Conservation (phyloP, 1,140 invertebrate species). For the Anoplolepis gracilipes region DNA sequence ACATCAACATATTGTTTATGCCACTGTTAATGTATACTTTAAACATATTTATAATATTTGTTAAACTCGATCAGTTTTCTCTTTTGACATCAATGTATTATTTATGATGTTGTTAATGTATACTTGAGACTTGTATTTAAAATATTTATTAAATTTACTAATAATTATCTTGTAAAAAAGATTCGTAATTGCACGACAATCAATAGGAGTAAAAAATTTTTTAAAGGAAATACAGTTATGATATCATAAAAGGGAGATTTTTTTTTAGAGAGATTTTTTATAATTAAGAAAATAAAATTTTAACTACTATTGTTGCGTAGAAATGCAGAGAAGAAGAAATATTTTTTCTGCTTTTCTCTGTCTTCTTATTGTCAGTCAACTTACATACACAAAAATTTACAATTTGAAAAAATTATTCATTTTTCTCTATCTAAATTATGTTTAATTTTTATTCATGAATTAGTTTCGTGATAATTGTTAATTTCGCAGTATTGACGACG, state of each 20-base stretch:
- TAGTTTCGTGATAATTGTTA: neutral
- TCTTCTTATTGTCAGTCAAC: neutral
- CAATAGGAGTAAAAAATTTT: neutral
- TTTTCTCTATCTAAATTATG: neutral
- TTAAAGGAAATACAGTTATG: neutral
- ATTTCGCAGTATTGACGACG: neutral
- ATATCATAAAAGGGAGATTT: too few relatives aligned
- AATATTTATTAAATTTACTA: neutral
- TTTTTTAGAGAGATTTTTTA: too few relatives aligned
- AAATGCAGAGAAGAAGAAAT: neutral
- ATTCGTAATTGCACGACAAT: neutral
- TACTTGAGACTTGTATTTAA: neutral
- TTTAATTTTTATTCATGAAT: neutral
- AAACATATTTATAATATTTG: neutral
- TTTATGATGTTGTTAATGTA: neutral
- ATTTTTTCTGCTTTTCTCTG: neutral
- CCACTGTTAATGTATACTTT: neutral
- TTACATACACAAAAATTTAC: neutral
- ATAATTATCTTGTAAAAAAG: neutral
- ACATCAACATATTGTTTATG: slow-evolving; percentile 21
- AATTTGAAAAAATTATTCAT: neutral
- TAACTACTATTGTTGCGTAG: neutral
- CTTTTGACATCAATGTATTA: neutral
- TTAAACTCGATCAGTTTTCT: neutral
- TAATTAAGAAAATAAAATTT: too few relatives aligned